Evolutionary conservation across 64 coral and sea anemone genomes (phyloP).

Genomic region (Porites australiensis): DNA sequence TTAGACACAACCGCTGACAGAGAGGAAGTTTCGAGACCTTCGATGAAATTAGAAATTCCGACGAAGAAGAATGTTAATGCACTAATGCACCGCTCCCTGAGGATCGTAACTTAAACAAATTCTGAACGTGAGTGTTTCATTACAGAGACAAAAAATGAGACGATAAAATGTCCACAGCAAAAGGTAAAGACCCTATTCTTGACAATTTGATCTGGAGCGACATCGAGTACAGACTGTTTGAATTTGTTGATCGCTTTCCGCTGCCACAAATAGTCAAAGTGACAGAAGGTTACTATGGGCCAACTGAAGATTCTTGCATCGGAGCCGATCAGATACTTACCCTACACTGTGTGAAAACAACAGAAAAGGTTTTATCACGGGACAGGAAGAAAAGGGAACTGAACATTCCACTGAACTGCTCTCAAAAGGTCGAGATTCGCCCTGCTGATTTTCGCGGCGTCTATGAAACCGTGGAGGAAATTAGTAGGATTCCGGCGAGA

Average conservation of each 20-base stretch:
- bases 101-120: background rate
- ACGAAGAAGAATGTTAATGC: slow-evolving; percentile 6
- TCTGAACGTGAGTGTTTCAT: background rate
- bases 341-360: slow-evolving; percentile 79
- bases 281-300: slow-evolving; percentile 93
- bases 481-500: slow-evolving; percentile 39
- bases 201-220: slow-evolving; percentile 86
- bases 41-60: no score
- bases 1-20: background rate
- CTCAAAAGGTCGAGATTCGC: slow-evolving; percentile 83
- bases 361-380: slow-evolving; percentile 83
- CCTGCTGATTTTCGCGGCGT: slow-evolving; percentile 77
- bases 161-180: background rate
- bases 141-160: background rate
- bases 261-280: slow-evolving; percentile 93
- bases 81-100: background rate
- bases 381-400: slow-evolving; percentile 77
- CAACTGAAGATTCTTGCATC: slow-evolving; percentile 91
- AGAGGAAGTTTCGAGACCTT: background rate
- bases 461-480: slow-evolving; percentile 76
- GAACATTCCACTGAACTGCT: slow-evolving; percentile 94
- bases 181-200: slow-evolving; percentile 22
- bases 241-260: slow-evolving; percentile 91
- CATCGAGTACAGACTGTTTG: slow-evolving; percentile 79
- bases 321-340: slow-evolving; percentile 86